phyloP scores from a whole-genome alignment of 35 echinoderm and acorn worm species.

The Ophioderma brevispina region DNA sequence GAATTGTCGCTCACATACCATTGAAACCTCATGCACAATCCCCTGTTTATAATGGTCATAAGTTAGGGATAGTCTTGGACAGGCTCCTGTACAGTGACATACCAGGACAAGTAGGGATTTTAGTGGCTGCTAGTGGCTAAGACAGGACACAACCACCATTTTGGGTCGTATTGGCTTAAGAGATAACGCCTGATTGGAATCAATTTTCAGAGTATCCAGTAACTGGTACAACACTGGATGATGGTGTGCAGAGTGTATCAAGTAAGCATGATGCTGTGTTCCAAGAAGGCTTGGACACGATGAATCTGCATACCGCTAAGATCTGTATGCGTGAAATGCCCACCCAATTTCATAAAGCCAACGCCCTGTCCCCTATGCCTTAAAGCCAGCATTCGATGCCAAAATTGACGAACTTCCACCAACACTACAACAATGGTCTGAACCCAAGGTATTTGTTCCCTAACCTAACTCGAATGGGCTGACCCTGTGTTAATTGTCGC shows the following conservation, averaged over 20 bases:
- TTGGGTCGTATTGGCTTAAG: neutral
- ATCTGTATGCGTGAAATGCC: constrained; percentile 25
- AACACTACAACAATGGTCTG: too few species aligned
- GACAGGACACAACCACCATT: neutral
- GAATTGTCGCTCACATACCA: neutral
- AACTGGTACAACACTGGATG: neutral
- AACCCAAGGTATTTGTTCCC: neutral
- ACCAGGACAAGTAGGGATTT: neutral
- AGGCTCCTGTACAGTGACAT: neutral
- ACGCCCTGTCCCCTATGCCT: constrained; percentile 56
- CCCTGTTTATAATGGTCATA: neutral
- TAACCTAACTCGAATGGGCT: constrained; percentile 33
- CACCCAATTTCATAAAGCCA: constrained; percentile 38
- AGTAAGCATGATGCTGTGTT: neutral
- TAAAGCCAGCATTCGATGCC: constrained; percentile 31
- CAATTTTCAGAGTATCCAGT: neutral
- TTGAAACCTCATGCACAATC: neutral
- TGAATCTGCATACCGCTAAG: constrained; percentile 35
- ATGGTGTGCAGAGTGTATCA: neutral
- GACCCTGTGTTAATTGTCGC: constrained; percentile 33
- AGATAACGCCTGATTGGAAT: constrained; percentile 17
- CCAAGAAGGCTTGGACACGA: neutral
- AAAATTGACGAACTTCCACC: too few species aligned
- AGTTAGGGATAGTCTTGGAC: neutral
- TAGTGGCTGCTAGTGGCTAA: neutral